A percentile compares a stretch with the other conserved stretches of the same genome.
phyloP scores from a whole-genome alignment of 2,797 vertebrate species.

The Chiroxiphia lanceolata region DNA sequence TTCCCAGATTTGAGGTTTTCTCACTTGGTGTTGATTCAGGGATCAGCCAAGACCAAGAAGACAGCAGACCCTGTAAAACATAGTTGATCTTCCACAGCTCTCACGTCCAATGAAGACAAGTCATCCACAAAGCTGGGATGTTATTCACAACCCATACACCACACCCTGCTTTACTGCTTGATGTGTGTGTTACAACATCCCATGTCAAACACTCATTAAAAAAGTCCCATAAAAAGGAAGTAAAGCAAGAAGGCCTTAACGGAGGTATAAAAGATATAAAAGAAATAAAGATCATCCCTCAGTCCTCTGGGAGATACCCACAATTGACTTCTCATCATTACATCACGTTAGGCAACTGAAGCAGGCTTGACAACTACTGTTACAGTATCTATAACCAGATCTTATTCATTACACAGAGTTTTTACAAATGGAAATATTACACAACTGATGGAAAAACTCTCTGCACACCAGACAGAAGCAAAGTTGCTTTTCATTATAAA shows the following conservation, averaged over 20 bases:
- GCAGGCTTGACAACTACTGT: background rate
- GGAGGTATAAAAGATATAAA: background rate
- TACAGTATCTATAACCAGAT: background rate
- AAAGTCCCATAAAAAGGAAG: background rate
- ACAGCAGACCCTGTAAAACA: background rate
- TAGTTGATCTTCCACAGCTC: background rate
- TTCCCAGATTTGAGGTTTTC: background rate
- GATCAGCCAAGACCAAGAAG: background rate
- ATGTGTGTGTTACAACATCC: background rate
- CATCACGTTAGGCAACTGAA: background rate
- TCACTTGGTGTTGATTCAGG: background rate
- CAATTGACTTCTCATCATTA: background rate
- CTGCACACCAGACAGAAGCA: background rate
- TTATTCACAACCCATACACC: background rate
- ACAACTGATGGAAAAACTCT: background rate
- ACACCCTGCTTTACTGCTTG: background rate
- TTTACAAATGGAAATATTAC: background rate
- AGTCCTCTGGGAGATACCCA: background rate
- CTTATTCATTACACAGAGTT: background rate
- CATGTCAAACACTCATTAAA: background rate
- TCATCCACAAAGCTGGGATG: background rate
- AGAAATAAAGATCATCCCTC: background rate
- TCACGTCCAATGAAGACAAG: background rate
- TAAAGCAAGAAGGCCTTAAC: background rate
- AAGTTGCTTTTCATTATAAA: background rate